Evolutionary conservation across 2,888 invertebrate species (phyloP).

Genomic region (Eurytoma adleriae): DNA sequence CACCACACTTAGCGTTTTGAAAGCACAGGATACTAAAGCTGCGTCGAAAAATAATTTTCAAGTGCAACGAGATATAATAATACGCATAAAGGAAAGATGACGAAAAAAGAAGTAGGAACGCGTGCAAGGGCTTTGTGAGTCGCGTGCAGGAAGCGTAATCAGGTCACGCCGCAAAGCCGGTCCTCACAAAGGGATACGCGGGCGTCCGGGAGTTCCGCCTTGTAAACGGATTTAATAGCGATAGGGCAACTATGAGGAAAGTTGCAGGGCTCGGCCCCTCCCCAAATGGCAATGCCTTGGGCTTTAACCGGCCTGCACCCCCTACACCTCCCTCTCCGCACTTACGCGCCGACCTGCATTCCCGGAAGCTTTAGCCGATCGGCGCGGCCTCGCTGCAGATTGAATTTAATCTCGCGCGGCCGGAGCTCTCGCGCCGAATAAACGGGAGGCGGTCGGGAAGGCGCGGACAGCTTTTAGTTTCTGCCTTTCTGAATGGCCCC

Average conservation of each 20-base stretch:
- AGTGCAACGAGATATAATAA: too few species aligned
- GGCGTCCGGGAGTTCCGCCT: constrained; percentile 32
- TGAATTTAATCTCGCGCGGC: constrained; percentile 67
- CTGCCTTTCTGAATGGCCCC: not conserved
- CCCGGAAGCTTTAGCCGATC: constrained; percentile 59
- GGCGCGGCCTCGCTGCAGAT: constrained; percentile 61
- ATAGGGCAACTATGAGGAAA: constrained; percentile 67
- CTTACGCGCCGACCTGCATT: constrained; percentile 41
- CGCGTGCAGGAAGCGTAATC: constrained; percentile 12
- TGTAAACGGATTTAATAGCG: constrained; percentile 64
- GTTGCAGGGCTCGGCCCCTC: constrained; percentile 48
- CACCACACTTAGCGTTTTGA: too few species aligned
- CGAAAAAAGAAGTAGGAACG: not conserved
- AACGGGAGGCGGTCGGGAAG: not conserved
- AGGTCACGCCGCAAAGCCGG: constrained; percentile 53
- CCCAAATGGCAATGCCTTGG: constrained; percentile 58
- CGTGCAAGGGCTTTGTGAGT: not conserved
- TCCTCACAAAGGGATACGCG: constrained; percentile 56
- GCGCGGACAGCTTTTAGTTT: not conserved
- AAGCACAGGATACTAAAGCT: too few species aligned
- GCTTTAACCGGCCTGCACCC: constrained; percentile 31
- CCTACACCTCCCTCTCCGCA: constrained; percentile 33
- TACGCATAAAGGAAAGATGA: not conserved
- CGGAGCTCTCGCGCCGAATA: not conserved
- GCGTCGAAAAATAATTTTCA: too few species aligned